Base-by-base conservation (phyloP, 1,140 invertebrate genomes). In the Hesperophylax magnus region DNA sequence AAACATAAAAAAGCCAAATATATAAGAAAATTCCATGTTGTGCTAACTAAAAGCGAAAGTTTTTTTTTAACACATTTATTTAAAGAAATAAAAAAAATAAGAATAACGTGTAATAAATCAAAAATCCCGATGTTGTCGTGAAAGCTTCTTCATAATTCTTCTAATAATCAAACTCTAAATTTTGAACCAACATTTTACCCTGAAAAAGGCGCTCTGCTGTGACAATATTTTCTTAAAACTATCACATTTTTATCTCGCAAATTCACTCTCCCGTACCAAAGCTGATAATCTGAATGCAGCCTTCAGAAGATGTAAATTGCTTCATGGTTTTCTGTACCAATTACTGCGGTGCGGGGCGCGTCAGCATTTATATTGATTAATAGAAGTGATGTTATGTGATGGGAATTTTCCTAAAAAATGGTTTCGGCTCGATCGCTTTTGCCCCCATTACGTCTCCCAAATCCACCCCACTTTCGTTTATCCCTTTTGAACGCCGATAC, bases 331-430 rank as follows among this genome's bases (percentile, higher is more conserved):
- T 47, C 63, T 53, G 22, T 47, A 52, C 39, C 39, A 71, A 71
- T 71, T 47, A 52, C 71, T 14, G 39, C 15, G 17, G 31, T 20
- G 58, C 60, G 60, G 53, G 39, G 18, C 17, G 60, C 78, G 65
- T 82, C 81, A 82, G 78, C 79, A 77, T 78, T 82, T 79, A 81
- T 83, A 81, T 83, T 83, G 82, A 83, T 83, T 83, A 83, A 83
- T 83, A 78, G 82, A 78, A 81, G 82, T 79, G 76, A 83, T 81
- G 79, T 83, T 81, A 83, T 81, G 79, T 76, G 82, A 83, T 80
- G 82, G 82, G 79, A 83, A 83, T 81, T 81, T 83, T 78, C 77
- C 60, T 80, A 81, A 81, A 82, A 83, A 83, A 83, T 83, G 82
- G 79, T 81, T 83, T 83, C 82, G 61, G 82, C 79, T 83, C 82